A percentile compares a stretch with the other conserved stretches of the same genome.
These are phyloP conservation scores for Brachionus plicatilis DNA, from an alignment of 1,140 invertebrate species.

Conservation along the genomic window DNA sequence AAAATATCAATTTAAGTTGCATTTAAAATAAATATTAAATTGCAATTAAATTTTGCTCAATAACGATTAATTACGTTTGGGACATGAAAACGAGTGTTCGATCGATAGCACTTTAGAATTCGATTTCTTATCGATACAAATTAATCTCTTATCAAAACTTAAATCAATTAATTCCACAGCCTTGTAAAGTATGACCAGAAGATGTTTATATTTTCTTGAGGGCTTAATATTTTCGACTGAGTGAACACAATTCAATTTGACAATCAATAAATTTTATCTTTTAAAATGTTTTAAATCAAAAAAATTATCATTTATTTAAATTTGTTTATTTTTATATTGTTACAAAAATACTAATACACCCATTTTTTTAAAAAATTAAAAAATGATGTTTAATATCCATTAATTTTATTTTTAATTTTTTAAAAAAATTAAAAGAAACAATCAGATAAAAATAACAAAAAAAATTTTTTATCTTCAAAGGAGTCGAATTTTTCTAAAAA, in stretches of 20 bases:
- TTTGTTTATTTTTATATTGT: not conserved
- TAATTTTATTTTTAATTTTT: too few relatives aligned
- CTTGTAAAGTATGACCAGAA: not conserved
- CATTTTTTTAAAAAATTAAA: too few relatives aligned
- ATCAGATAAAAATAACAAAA: too few relatives aligned
- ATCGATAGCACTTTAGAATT: conserved; percentile 22
- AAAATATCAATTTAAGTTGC: conserved; percentile 1
- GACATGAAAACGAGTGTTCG: not conserved
- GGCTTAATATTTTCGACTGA: not conserved
- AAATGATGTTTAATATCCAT: too few relatives aligned
- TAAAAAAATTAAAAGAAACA: too few relatives aligned
- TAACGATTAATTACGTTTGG: conserved; percentile 8
- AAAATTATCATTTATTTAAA: not conserved
- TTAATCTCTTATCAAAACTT: conserved; percentile 21
- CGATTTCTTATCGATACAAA: conserved; percentile 4
- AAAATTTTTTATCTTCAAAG: too few relatives aligned
- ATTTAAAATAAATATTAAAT: conserved; percentile 10
- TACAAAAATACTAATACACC: not conserved
- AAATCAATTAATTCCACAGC: conserved; percentile 7
- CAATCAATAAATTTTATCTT: not conserved
- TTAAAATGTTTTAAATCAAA: not conserved
- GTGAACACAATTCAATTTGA: not conserved
- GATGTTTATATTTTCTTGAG: conserved; percentile 11
- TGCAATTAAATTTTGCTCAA: conserved; percentile 5
- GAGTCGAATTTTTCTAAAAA: too few relatives aligned